Base-by-base conservation (phyloP, 2,888 invertebrate species). In the Nineta flava region DNA sequence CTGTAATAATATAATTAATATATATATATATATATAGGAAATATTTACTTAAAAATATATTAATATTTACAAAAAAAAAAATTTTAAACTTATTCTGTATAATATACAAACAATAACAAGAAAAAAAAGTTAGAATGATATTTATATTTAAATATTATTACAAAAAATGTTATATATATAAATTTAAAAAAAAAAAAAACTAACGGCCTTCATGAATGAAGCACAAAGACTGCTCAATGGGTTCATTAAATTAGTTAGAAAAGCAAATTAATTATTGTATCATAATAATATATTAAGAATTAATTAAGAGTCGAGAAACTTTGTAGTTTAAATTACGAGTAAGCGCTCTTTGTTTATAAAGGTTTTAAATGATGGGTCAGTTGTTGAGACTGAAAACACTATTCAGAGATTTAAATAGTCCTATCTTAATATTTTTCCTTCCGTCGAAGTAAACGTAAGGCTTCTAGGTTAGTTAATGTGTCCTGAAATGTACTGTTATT, bases 221-320 rank as follows among this genome's bases (percentile, higher is more conserved):
- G 47, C 47, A 47, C 47, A 38, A 47, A 47, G 47, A 47, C 47
- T 47, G 47, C 47, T 47, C 47, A 47, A 47, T 47, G 47, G 44
- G 44, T 44, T 44, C 44, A 44, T 44, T 44, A 44, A 26, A 15
- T 38, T 38, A 38, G 38, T 38, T 38, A 38, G 38, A 38, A 13
- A 15, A 38, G 15, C 26, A 26, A 26, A 26, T 26, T 26, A 26
- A 26, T 26, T 26, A 26, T 26, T 26, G 26, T 26, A 26, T 26
- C 26, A 26, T 26, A 26, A 26, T 6, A 26, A 26, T 26, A 26
- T 26, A 26, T 26, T 26, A 26, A 26, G 26, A 26, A 26, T 26
- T 26, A 3, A 26, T 26, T 26, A 26, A 26, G 26, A 26, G 26
- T 26, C 7, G 26, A 26, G 1, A 26, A 26, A 2, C 6, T 7